A percentile compares a stretch with the other conserved stretches of the same genome.
These are phyloP conservation scores for Sarcophaga bullata DNA, from an alignment of 1,140 invertebrate species.

Conservation along the genomic window DNA sequence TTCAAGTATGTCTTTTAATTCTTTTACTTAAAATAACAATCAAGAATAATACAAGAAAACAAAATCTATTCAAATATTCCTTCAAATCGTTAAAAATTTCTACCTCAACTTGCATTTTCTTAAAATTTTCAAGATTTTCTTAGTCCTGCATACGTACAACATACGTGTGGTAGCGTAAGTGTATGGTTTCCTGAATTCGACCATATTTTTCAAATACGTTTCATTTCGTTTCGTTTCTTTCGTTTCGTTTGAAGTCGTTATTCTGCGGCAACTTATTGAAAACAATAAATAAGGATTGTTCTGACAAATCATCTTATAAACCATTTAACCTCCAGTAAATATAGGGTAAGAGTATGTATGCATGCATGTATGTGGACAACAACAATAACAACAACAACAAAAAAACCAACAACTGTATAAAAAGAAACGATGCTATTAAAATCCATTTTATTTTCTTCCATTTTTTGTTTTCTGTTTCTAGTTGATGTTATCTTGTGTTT, in stretches of 20 bases:
- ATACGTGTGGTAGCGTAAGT: too few species aligned
- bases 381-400: too few species aligned
- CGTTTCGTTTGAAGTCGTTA: neutral
- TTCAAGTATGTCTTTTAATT: neutral
- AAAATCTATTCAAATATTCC: too few species aligned
- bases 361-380: neutral
- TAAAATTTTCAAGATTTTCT: too few species aligned
- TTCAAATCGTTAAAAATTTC: too few species aligned
- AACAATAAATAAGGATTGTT: slow-evolving; percentile 64
- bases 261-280: slow-evolving; percentile 61
- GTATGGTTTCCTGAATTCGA: too few species aligned
- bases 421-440: slow-evolving; percentile 3
- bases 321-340: slow-evolving; percentile 8
- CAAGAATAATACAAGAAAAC: too few species aligned
- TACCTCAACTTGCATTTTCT: too few species aligned
- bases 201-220: too few species aligned
- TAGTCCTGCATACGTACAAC: too few species aligned
- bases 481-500: neutral
- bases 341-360: neutral
- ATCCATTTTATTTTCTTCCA: neutral
- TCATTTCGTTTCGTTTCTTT: neutral
- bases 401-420: neutral
- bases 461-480: neutral
- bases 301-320: slow-evolving; percentile 40
- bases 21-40: too few species aligned